Conservation (phyloP, 2,797 vertebrate species). For the Clamator glandarius region DNA sequence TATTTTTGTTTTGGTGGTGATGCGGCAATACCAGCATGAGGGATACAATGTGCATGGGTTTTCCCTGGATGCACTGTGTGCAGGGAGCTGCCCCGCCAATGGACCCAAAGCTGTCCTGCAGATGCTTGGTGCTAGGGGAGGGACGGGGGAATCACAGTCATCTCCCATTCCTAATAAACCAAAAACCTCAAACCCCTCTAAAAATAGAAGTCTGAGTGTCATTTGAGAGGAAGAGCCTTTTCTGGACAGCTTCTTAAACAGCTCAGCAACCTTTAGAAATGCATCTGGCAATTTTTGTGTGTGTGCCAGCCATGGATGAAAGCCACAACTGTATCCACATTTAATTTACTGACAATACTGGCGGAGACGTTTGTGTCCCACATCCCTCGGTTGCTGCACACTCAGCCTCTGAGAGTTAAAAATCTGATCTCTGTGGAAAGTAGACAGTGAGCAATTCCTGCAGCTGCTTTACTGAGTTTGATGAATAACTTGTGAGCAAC, state of each 20-base stretch:
- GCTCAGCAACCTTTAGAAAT: background rate
- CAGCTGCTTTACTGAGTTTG: no score
- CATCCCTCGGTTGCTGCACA: accelerated
- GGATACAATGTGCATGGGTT: accelerated
- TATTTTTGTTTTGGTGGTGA: no score
- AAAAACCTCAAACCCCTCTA: background rate
- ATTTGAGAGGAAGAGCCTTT: background rate
- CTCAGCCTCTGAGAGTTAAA: background rate
- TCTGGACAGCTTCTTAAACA: background rate
- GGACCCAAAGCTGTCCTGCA: background rate
- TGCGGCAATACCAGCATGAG: no score
- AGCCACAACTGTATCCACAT: background rate
- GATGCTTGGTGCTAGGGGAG: background rate
- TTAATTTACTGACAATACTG: background rate
- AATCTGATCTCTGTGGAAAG: no score
- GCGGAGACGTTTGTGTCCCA: background rate
- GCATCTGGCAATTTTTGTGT: background rate
- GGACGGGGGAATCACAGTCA: accelerated
- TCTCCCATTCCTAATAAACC: background rate
- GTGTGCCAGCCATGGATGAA: background rate
- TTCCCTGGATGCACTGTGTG: background rate
- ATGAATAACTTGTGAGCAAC: no score
- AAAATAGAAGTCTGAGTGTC: background rate
- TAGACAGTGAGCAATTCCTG: no score
- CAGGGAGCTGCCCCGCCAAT: background rate